Evolutionary conservation across 2,113 vertebrate genomes (phyloP).

Genomic region (Petrocephalus microphthalmus): DNA sequence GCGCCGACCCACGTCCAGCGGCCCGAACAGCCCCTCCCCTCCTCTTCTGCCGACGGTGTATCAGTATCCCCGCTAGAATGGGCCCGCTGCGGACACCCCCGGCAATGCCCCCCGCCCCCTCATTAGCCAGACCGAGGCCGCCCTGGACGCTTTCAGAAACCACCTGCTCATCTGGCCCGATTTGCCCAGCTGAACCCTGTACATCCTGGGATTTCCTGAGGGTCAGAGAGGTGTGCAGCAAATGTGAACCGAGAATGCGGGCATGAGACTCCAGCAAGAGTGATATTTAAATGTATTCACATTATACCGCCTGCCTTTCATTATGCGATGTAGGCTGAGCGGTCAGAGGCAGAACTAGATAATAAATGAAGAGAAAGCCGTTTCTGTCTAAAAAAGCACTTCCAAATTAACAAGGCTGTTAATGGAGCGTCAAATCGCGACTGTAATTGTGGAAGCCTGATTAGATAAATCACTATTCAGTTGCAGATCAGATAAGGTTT

Average conservation of each 20-base stretch:
- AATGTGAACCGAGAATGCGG: background rate
- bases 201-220: background rate
- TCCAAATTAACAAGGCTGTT: background rate
- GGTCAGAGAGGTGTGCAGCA: background rate
- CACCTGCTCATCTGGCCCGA: no score
- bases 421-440: background rate
- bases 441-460: background rate
- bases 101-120: background rate
- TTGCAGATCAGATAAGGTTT: background rate
- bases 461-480: background rate
- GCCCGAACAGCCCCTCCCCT: background rate
- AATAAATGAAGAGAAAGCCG: background rate
- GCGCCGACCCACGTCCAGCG: background rate
- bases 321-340: background rate
- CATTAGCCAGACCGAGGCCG: background rate
- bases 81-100: background rate
- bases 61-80: background rate
- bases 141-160: background rate
- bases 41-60: background rate
- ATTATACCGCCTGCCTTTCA: background rate
- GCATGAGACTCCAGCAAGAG: background rate
- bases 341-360: background rate
- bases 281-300: background rate
- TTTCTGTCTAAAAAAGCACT: background rate
- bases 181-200: background rate